A percentile compares a stretch with the other conserved stretches of the same genome.
These are phyloP conservation scores for Microdon myrmicae DNA, from an alignment of 2,888 invertebrate genomes.

Conservation along the genomic window DNA sequence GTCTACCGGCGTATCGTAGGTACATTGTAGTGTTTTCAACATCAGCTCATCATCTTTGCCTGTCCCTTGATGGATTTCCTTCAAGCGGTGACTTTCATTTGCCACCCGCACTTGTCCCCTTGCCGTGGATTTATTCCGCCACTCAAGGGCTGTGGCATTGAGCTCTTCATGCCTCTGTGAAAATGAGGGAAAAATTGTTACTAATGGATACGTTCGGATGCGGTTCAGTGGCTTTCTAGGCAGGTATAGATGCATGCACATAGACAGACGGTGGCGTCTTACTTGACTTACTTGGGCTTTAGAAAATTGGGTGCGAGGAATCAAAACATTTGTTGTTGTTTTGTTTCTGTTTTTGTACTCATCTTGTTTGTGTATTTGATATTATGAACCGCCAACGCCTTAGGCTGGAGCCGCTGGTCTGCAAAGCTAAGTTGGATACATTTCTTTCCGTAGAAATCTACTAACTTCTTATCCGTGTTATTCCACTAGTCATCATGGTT, in stretches of 20 bases:
- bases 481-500: conserved; percentile 49
- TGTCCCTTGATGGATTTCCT: conserved; percentile 46
- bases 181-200: conserved; percentile 51
- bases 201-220: conserved; percentile 53
- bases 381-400: conserved; percentile 46
- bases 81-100: conserved; percentile 46
- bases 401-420: conserved; percentile 27
- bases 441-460: conserved; percentile 10
- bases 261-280: conserved; percentile 35
- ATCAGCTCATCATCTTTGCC: conserved; percentile 31
- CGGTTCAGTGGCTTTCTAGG: conserved; percentile 52
- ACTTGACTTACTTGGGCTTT: conserved; percentile 47
- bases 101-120: conserved; percentile 2
- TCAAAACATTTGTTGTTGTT: conserved; percentile 23
- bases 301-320: conserved; percentile 49
- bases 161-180: conserved; percentile 29
- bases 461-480: conserved; percentile 35
- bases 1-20: conserved; percentile 16
- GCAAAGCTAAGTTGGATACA: conserved; percentile 16
- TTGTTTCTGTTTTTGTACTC: conserved; percentile 3
- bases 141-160: too few relatives aligned
- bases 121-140: conserved; percentile 12
- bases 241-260: conserved; percentile 24
- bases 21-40: conserved; percentile 23
- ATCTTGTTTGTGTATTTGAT: conserved; percentile 8